These are phyloP conservation scores for Rhinella marina DNA, from an alignment of 2,797 vertebrate species.

Conservation along the genomic window DNA sequence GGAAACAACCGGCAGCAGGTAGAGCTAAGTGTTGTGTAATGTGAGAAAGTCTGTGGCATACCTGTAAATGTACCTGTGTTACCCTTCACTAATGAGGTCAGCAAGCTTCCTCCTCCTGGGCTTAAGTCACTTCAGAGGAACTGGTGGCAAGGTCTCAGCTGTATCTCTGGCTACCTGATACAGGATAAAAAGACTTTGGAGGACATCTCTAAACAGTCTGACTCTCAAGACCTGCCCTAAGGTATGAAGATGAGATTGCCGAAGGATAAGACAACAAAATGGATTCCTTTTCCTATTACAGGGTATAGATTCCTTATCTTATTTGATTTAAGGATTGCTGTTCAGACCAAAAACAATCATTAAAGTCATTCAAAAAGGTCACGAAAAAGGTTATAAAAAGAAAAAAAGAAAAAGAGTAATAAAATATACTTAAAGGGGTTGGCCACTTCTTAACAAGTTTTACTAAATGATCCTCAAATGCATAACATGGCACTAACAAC, in stretches of 20 bases:
- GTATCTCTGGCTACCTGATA: slow-evolving; percentile 79
- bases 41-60: slow-evolving; percentile 38
- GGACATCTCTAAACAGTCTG: slow-evolving; percentile 76
- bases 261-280: slow-evolving; percentile 71
- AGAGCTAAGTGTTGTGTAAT: slow-evolving; percentile 49
- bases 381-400: slow-evolving; percentile 22
- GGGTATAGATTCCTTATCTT: slow-evolving; percentile 58
- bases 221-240: slow-evolving; percentile 67
- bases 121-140: slow-evolving; percentile 63
- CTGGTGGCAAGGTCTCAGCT: slow-evolving; percentile 57
- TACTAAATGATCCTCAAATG: no score
- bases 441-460: no score
- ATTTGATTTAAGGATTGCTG: slow-evolving; percentile 59
- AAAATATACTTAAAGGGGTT: neutral
- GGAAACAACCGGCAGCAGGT: slow-evolving; percentile 37
- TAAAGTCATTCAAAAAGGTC: slow-evolving; percentile 58
- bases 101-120: slow-evolving; percentile 66
- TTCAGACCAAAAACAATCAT: slow-evolving; percentile 52
- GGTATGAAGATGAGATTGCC: slow-evolving; percentile 73
- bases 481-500: no score
- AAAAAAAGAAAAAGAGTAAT: neutral
- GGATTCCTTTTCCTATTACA: slow-evolving; percentile 57
- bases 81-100: slow-evolving; percentile 67
- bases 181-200: slow-evolving; percentile 83
- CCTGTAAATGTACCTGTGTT: slow-evolving; percentile 57